These are phyloP conservation scores for Diachasma alloeum DNA, from an alignment of 1,140 invertebrate species.

Conservation along the genomic window DNA sequence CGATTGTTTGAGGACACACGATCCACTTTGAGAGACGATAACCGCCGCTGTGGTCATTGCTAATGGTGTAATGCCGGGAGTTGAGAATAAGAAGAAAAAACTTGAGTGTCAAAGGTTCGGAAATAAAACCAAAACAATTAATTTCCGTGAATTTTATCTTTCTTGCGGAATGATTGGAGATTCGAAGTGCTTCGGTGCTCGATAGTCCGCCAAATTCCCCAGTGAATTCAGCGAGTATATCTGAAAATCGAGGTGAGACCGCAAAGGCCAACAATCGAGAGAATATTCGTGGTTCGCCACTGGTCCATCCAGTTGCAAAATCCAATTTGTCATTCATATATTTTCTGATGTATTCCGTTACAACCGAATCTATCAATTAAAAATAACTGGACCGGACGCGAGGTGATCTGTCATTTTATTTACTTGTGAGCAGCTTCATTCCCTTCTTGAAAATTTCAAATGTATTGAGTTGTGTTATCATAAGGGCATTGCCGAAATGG, in stretches of 20 bases:
- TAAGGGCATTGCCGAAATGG: too few species aligned
- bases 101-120: neutral
- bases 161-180: neutral
- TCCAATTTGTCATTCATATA: neutral
- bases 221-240: neutral
- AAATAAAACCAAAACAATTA: neutral
- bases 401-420: too few species aligned
- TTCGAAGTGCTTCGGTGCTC: neutral
- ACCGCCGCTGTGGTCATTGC: slow-evolving; percentile 50
- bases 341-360: neutral
- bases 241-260: neutral
- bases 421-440: too few species aligned
- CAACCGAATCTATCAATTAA: neutral
- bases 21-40: slow-evolving; percentile 44
- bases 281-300: slow-evolving; percentile 11
- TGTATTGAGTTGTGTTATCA: too few species aligned
- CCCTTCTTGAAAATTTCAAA: too few species aligned
- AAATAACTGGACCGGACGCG: neutral
- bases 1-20: slow-evolving; percentile 59
- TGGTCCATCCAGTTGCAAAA: neutral
- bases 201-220: slow-evolving; percentile 6
- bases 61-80: slow-evolving; percentile 46
- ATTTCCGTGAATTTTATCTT: too few species aligned
- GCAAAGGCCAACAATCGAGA: slow-evolving; percentile 11
- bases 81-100: slow-evolving; percentile 12